Percentiles rank a stretch among this genome's conserved stretches.
Evolutionary conservation across 2,113 vertebrate genomes (phyloP).

Genomic region (Paramormyrops kingsleyae): DNA sequence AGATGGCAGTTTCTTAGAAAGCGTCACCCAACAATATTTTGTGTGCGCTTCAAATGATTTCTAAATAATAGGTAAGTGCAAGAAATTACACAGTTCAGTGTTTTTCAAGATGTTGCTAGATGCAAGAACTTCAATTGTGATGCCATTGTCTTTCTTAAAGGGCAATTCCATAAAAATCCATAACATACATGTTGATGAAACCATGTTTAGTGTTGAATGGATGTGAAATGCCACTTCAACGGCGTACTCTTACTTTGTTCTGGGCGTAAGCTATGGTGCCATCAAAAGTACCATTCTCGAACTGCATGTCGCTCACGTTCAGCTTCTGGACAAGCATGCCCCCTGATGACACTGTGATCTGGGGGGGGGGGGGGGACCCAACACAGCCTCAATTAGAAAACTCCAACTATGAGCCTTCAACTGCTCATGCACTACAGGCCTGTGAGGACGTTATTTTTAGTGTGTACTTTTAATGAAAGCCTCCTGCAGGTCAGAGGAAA

Average conservation of each 20-base stretch:
- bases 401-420: not conserved
- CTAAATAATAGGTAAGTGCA: not conserved
- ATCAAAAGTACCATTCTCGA: constrained; percentile 66
- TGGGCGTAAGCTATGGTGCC: constrained; percentile 79
- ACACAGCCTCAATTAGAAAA: not conserved
- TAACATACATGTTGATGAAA: not conserved
- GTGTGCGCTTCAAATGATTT: not conserved
- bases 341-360: constrained; percentile 80
- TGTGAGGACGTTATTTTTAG: not conserved
- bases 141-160: not conserved
- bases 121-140: not conserved
- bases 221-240: not conserved
- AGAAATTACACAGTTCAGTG: not conserved
- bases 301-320: constrained; percentile 70
- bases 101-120: not conserved
- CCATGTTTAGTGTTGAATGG: not conserved
- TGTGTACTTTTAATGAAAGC: not conserved
- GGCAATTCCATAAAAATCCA: not conserved
- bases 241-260: constrained; percentile 67
- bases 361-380: not conserved
- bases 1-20: not conserved
- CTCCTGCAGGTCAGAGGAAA: not conserved
- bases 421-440: not conserved
- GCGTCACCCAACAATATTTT: not conserved
- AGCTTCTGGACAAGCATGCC: constrained; percentile 82